These are phyloP conservation scores for Nomia melanderi DNA, from an alignment of 1,140 invertebrate species.

Conservation along the genomic window DNA sequence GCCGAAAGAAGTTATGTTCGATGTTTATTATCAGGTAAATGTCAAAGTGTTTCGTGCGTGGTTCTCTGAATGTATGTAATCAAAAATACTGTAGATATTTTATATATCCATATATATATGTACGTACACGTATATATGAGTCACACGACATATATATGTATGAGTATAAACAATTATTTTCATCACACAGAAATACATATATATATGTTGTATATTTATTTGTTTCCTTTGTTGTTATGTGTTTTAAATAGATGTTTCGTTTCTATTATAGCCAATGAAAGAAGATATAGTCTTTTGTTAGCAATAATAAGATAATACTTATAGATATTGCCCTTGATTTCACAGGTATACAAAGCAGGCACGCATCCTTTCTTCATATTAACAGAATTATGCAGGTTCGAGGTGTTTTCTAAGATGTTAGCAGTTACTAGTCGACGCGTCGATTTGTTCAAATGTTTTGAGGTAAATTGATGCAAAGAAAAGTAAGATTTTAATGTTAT, in stretches of 20 bases:
- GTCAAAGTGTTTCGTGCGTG: constrained; percentile 11
- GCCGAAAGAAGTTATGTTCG: constrained; percentile 84
- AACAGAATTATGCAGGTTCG: constrained; percentile 86
- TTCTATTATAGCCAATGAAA: too few species aligned
- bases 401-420: constrained; percentile 87
- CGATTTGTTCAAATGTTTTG: constrained; percentile 85
- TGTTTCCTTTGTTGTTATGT: too few species aligned
- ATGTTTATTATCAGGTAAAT: constrained; percentile 86
- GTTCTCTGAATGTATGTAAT: neutral
- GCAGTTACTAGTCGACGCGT: constrained; percentile 86
- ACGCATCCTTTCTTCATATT: constrained; percentile 81
- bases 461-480: constrained; percentile 76
- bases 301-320: too few species aligned
- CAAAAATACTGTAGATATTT: neutral
- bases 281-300: too few species aligned
- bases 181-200: too few species aligned
- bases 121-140: too few species aligned
- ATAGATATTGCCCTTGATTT: constrained; percentile 2
- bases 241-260: too few species aligned
- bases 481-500: neutral
- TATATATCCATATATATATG: neutral
- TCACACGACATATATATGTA: neutral
- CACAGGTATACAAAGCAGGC: constrained; percentile 85
- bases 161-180: too few species aligned
- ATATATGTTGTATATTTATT: too few species aligned